Evolutionary conservation across 2,113 vertebrate species (phyloP).

Genomic region (Neotoma lepida): DNA sequence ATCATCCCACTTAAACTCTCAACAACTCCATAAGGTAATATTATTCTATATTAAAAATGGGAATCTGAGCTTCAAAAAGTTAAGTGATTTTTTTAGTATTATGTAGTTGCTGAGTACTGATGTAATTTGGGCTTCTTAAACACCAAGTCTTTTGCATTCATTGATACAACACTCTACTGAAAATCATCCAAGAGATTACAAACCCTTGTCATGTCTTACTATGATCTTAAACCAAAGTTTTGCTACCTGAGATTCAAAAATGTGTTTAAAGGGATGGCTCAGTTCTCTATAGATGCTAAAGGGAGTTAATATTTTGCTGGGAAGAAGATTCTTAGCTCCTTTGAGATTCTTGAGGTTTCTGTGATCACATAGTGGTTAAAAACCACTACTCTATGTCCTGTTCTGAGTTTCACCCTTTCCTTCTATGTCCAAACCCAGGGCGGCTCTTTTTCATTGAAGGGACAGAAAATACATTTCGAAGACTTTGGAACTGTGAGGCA

Average conservation of each 20-base stretch:
- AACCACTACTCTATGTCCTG: background rate
- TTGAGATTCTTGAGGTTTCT: background rate
- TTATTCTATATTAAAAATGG: conserved; percentile 18
- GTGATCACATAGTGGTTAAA: background rate
- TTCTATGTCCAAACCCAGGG: background rate
- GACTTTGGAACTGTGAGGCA: background rate
- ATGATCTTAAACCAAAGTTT: background rate
- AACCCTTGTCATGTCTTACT: background rate
- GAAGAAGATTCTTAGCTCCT: background rate
- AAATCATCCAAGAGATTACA: conserved; percentile 16
- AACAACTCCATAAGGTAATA: background rate
- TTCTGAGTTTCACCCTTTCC: background rate
- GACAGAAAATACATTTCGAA: background rate
- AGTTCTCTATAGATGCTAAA: background rate
- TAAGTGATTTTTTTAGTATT: conserved; percentile 30
- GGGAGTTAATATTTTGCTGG: background rate
- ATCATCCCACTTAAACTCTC: conserved; percentile 1
- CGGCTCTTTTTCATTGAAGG: background rate
- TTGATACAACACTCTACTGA: background rate
- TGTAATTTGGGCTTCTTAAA: background rate
- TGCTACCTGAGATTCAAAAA: background rate
- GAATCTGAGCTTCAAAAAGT: background rate
- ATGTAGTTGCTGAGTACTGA: background rate
- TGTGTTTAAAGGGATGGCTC: background rate
- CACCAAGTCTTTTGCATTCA: background rate